These are phyloP conservation scores for Trachythela sp. DNA, from an alignment of 64 coral and sea anemone species.

Conservation along the genomic window DNA sequence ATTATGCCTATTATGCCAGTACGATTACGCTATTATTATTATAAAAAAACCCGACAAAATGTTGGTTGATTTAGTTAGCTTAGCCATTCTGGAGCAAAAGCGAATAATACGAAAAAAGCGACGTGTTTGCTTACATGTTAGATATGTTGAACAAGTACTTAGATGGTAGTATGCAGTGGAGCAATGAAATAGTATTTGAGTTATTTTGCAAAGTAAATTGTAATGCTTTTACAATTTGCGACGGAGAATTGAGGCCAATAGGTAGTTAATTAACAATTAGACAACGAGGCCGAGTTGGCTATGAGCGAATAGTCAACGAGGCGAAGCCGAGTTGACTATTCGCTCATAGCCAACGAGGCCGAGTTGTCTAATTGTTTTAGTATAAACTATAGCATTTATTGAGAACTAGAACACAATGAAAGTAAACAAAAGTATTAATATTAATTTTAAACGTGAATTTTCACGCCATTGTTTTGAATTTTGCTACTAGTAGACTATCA, in stretches of 20 bases:
- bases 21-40: neutral
- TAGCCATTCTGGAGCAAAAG: constrained; percentile 59
- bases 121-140: constrained; percentile 55
- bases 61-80: constrained; percentile 52
- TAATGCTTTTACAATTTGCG: constrained; percentile 93
- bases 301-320: too few relatives aligned
- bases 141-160: constrained; percentile 50
- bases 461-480: too few relatives aligned
- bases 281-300: neutral
- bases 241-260: constrained; percentile 69
- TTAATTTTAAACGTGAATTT: too few relatives aligned
- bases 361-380: too few relatives aligned
- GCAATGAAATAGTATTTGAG: constrained; percentile 44
- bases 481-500: too few relatives aligned
- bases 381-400: too few relatives aligned
- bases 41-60: neutral
- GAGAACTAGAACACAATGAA: too few relatives aligned
- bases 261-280: constrained; percentile 30
- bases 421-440: too few relatives aligned
- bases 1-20: constrained; percentile 61
- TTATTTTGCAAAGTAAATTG: constrained; percentile 88
- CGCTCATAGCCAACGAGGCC: too few relatives aligned
- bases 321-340: too few relatives aligned
- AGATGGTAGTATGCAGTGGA: constrained; percentile 26
- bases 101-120: constrained; percentile 37